Conservation (phyloP, 2,797 vertebrate genomes). For the Pristis pectinata region DNA sequence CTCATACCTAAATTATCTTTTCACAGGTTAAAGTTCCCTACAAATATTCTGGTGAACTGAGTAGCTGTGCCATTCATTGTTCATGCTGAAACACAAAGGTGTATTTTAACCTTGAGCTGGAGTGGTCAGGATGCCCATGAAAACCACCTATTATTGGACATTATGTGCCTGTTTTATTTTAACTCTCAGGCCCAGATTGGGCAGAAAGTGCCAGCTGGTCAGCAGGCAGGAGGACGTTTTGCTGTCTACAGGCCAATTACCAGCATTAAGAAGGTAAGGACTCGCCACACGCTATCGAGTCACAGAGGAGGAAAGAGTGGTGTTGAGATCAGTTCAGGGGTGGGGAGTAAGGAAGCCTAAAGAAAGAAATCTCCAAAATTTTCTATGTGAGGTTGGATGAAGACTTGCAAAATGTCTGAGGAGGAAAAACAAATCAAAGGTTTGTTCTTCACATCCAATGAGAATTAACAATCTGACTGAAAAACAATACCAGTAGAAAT, state of each 20-base stretch:
- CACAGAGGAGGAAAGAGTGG: not conserved
- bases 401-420: not conserved
- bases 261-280: not conserved
- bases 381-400: not conserved
- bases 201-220: not conserved
- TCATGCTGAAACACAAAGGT: not conserved
- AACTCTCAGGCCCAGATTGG: not conserved
- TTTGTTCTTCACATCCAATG: not conserved
- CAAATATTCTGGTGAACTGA: not conserved
- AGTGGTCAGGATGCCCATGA: not conserved
- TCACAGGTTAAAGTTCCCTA: not conserved
- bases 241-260: not conserved
- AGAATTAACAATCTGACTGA: not conserved
- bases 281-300: not conserved
- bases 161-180: not conserved
- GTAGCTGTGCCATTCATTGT: not conserved
- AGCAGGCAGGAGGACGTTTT: not conserved
- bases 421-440: not conserved
- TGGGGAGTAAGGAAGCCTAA: not conserved
- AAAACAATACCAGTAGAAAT: not conserved
- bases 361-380: not conserved
- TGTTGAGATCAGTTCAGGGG: not conserved
- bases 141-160: not conserved
- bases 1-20: not conserved
- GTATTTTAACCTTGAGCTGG: not conserved